Evolutionary conservation across 2,888 invertebrate genomes (phyloP), one percentile per base, ranked within the genome.

Genomic region (Drosophila heteroneura): DNA sequence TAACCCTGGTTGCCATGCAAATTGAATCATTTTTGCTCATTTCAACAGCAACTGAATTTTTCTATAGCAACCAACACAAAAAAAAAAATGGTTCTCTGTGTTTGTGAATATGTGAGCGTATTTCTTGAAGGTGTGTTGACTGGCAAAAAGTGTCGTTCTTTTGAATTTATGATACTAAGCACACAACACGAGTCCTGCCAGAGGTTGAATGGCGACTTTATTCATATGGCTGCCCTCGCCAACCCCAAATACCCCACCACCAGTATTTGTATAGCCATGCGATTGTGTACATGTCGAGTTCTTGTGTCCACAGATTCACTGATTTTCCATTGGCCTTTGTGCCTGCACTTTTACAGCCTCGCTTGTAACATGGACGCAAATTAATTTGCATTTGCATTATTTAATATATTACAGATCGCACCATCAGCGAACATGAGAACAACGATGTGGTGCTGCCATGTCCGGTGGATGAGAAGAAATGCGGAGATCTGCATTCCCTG

Each of bases 401-500:
- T 78, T 63, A 66, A 76, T 81, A 69, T 57, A 35, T 90, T 92
- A 1, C 82, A 93, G 93, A 93, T 92, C 86, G 91, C 84, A 87
- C 85, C 63, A 91, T 93, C 63, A 92, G 91, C 73, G 91, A 92
- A 73, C 92, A 92, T 83, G 93, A 93, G 84, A 93, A 93, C 74
- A 91, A 93, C 75, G 89, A 95, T 76, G 95, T 96, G 70, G 94
- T 94, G 74, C 94, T 97, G 79, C 96, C 96, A 6, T 97, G 97
- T 92, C 94, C 95, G 62, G 95, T 96, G 79, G 95, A 96, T 93
- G 94, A 94, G 76, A 94, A 95, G 41, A 95, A 95, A 83, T 97
- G 97, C 92, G 96, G 96, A 39, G 95, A 95, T 76, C 94, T 97
- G 77, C 96, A 97, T 94, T 96, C 96, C 91, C 95, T 97, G 91